phyloP scores from a whole-genome alignment of 2,888 invertebrate genomes.

The Sminthurides aquaticus region DNA sequence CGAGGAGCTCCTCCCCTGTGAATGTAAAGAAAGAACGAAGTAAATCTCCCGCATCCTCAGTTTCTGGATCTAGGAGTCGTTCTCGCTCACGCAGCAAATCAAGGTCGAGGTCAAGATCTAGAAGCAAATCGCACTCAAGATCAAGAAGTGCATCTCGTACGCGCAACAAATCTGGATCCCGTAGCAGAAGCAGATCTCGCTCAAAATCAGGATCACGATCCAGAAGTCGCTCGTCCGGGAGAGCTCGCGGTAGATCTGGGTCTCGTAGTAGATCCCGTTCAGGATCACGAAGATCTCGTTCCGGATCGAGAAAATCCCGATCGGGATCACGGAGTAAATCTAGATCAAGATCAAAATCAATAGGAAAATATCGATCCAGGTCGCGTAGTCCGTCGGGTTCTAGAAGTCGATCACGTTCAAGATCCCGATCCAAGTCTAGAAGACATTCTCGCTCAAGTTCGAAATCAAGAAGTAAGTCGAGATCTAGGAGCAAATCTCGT shows the following conservation, averaged over 20 bases:
- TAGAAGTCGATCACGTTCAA: conserved; percentile 44
- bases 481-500: conserved; percentile 20
- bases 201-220: conserved; percentile 9
- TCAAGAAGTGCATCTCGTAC: conserved; percentile 46
- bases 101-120: conserved; percentile 37
- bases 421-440: conserved; percentile 33
- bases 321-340: conserved; percentile 2
- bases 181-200: conserved; percentile 44
- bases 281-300: neutral
- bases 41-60: neutral
- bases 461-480: conserved; percentile 31
- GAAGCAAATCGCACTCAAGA: conserved; percentile 29
- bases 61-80: conserved; percentile 43
- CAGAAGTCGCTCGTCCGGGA: neutral
- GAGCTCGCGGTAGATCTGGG: conserved; percentile 6
- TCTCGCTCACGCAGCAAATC: conserved; percentile 43
- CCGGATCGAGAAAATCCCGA: conserved; percentile 6
- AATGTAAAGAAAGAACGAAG: no score
- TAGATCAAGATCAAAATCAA: conserved; percentile 4
- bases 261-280: neutral
- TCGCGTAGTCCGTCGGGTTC: conserved; percentile 44
- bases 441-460: conserved; percentile 30
- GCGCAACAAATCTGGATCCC: conserved; percentile 44
- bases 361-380: conserved; percentile 44
- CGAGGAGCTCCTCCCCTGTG: no score